Evolutionary conservation across 64 coral and sea anemone genomes (phyloP), one percentile per base, ranked within the genome.

Genomic region (Orbicella faveolata): DNA sequence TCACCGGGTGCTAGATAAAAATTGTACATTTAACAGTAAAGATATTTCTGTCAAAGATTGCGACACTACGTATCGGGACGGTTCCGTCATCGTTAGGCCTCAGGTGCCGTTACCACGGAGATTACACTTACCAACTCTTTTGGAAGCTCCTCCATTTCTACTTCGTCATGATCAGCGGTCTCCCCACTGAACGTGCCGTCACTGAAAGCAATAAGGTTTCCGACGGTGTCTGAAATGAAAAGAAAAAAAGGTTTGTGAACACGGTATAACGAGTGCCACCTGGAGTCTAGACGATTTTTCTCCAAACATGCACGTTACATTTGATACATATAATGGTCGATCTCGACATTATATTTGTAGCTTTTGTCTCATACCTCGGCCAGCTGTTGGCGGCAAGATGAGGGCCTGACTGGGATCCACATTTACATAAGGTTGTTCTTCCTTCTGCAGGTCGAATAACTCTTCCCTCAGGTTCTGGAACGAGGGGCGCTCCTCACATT

Each of bases 391-490:
- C 4, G 95, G 95, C 23, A 97, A 73, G 12, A 36, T 83, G 19
- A 94, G 63, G 20, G 88, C 88, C 37, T 84, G 92, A 8, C 69
- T 83, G 10, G 93, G 89, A 82, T 95, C 97, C 44, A 99, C 79
- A 76, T 99, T 99, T 7, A 99, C 97, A 77, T 99, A 99, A 14
- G 97, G 84, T 10, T 89, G 88, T 6, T 95, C 94, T 15, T 89
- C 80, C 30, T 96, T 87, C 76, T 99, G 88, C 80, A 99, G 89
- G 63, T 99, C 92, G 68, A 91, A 96, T 4, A 99, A 78, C 2
- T 87, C 77, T 1, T 95, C 86, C 14, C 84, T 48, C 15, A 99
- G 73, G 18, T 74, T 52, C 11, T 84, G 52, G 75, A 99, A 99
- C 33, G 97, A 86, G 3, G 97, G 97, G 39, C 97, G 87, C 2